These are phyloP conservation scores for Pachliopta kotzebuea DNA, from an alignment of 2,888 invertebrate genomes.

Conservation along the genomic window DNA sequence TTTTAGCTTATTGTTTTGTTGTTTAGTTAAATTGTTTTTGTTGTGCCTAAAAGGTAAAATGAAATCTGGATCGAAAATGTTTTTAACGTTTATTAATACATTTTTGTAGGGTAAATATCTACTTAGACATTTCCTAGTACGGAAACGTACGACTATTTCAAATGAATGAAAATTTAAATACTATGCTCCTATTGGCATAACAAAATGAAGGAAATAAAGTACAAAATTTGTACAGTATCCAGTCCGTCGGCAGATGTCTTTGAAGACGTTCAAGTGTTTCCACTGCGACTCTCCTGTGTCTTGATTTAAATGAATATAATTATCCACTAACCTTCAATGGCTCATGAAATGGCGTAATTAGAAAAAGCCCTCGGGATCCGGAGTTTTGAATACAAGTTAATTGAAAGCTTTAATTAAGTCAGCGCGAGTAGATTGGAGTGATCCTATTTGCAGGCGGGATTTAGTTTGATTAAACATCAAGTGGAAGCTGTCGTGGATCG, in stretches of 20 bases:
- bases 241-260: slow-evolving; percentile 2
- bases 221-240: too few species aligned
- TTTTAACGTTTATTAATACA: too few species aligned
- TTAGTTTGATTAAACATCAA: slow-evolving; percentile 29
- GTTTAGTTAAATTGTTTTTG: too few species aligned
- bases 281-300: neutral
- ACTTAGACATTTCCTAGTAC: too few species aligned
- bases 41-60: too few species aligned
- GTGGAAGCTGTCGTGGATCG: neutral
- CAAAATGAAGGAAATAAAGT: too few species aligned
- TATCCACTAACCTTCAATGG: slow-evolving; percentile 27
- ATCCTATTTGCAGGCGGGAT: slow-evolving; percentile 27
- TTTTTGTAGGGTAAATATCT: too few species aligned
- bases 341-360: slow-evolving; percentile 29
- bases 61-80: too few species aligned
- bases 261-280: slow-evolving; percentile 9
- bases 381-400: slow-evolving; percentile 42
- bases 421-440: slow-evolving; percentile 32
- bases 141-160: too few species aligned
- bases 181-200: too few species aligned
- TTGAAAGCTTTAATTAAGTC: slow-evolving; percentile 43
- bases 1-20: too few species aligned
- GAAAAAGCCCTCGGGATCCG: slow-evolving; percentile 30
- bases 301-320: slow-evolving; percentile 18
- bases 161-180: too few species aligned